Percentiles rank a stretch among this genome's conserved stretches.
Conservation (phyloP, 2,113 vertebrate genomes). For the Trematocara marginatum region DNA sequence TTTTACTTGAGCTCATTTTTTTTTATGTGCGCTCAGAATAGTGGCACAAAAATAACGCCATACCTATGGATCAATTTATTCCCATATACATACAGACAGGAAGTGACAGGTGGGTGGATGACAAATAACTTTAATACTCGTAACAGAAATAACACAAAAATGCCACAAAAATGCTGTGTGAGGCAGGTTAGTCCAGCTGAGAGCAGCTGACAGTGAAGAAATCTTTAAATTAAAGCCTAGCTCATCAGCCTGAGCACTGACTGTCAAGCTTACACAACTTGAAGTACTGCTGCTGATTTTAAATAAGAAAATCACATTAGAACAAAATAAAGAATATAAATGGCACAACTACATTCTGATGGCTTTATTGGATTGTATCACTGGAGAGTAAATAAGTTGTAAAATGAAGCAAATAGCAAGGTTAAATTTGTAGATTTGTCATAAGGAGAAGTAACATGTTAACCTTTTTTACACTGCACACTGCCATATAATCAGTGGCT, state of each 20-base stretch:
- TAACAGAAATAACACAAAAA: background rate
- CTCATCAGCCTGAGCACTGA: background rate
- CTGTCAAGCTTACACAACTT: background rate
- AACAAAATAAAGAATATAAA: background rate
- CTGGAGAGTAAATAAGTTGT: background rate
- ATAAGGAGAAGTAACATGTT: background rate
- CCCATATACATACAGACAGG: no score
- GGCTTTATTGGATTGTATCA: background rate
- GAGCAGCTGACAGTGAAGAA: background rate
- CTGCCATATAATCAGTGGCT: background rate
- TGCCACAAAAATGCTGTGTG: background rate
- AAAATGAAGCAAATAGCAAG: background rate
- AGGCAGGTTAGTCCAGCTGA: background rate
- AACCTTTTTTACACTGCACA: background rate
- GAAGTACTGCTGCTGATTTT: background rate
- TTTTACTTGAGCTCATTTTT: background rate
- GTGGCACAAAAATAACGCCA: background rate
- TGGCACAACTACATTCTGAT: background rate
- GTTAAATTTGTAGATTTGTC: background rate
- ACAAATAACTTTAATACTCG: no score
- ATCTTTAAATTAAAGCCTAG: background rate
- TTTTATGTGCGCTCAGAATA: background rate
- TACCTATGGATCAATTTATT: no score
- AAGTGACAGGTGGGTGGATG: no score
- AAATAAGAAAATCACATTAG: background rate